Evolutionary conservation across 2,888 invertebrate genomes (phyloP), one percentile per base, ranked within the genome.

Genomic region (Rhamphomyia laevipes): DNA sequence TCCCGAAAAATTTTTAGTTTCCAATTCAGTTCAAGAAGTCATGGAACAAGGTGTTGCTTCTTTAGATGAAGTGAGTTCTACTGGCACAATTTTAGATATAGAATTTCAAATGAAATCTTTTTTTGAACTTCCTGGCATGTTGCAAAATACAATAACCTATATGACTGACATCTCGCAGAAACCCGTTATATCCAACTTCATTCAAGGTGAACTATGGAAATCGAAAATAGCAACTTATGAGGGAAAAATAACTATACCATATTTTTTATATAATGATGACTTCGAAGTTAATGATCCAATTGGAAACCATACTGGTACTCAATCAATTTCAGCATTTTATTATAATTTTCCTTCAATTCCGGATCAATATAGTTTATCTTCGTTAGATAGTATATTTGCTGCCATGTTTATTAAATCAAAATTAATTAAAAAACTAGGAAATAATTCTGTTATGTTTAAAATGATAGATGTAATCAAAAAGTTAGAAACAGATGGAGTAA

Each of bases 391-490:
- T 12, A 21, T 41, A 9, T 41, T 41, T 41, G 21, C 18, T 11
- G 41, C 41, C 5, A 18, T 12, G 12, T 41, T 41, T 15, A 21
- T 41, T 5, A 41, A 41, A 21, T 21, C 41, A 4, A 13, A n/a
- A 5, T 47, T 50, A 38, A 13, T 51, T 18, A 48, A 51, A 23
- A 15, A 42, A 11, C 50, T 46, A 33, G 55, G 52, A 23, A 51
- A 51, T 35, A 33, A 51, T 27, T 12, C 17, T 17, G 35, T 40
- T 43, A 16, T 53, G 49, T 42, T 42, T 53, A n/a, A 11, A 16
- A 23, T 53, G 41, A 35, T 50, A 15, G 27, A 48, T 4, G 38
- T 35, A 13, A n/a, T 53, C 15, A 49, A 43, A 27, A 33, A 44
- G 13, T 10, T 52, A 11, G 52, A 44, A 48, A 40, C 7, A 7